phyloP scores from a whole-genome alignment of 1,140 invertebrate genomes.

The Eriocheir sinensis region DNA sequence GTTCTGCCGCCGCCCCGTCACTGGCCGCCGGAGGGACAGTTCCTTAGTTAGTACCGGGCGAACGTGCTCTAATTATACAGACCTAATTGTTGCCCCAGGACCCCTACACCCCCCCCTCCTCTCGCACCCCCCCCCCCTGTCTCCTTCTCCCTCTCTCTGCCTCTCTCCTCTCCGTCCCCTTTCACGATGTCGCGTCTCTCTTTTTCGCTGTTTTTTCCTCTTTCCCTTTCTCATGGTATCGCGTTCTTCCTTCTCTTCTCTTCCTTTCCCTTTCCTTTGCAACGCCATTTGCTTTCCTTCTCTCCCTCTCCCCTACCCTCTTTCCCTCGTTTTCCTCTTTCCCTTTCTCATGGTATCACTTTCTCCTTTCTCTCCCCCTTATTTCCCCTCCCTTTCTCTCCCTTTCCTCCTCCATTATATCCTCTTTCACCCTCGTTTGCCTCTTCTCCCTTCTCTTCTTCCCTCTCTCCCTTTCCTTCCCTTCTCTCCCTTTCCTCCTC shows the following conservation, averaged over 20 bases:
- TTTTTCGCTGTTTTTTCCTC: no score
- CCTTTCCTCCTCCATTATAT: not conserved
- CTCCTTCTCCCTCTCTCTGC: no score
- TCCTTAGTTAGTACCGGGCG: constrained; percentile 63
- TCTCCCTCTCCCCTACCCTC: not conserved
- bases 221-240: no score
- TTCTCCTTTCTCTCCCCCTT: not conserved
- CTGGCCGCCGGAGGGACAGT: not conserved
- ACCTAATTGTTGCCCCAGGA: constrained; percentile 60
- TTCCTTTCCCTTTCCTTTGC: no score
- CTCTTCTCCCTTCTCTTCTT: not conserved
- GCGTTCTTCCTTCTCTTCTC: no score
- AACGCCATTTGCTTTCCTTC: no score
- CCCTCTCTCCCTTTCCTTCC: not conserved
- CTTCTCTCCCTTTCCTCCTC: not conserved
- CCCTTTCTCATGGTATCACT: no score
- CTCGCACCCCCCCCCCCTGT: not conserved
- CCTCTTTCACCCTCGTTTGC: not conserved
- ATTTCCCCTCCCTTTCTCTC: not conserved
- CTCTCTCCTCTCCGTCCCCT: not conserved
- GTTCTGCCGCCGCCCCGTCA: not conserved
- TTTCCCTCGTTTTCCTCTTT: no score
- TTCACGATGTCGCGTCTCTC: no score
- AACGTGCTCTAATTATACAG: constrained; percentile 67
- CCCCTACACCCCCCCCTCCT: not conserved